These are phyloP conservation scores for Plagiodera versicolora DNA, from an alignment of 2,888 invertebrate genomes.

Conservation along the genomic window DNA sequence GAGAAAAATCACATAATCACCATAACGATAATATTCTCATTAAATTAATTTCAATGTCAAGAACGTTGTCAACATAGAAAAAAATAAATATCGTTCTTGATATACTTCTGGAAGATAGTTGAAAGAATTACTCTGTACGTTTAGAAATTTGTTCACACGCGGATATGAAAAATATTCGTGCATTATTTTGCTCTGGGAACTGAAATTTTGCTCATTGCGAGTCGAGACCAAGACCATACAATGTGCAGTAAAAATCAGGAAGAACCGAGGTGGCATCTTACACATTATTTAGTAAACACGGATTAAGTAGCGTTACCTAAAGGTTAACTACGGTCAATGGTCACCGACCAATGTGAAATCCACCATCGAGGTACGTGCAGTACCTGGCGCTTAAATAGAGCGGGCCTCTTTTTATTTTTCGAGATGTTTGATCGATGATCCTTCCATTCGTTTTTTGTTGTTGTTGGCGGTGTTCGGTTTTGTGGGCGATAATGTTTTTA, in stretches of 20 bases:
- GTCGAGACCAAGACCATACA: not conserved
- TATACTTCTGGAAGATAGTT: too few relatives aligned
- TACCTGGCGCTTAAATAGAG: conserved; percentile 22
- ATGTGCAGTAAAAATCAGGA: not conserved
- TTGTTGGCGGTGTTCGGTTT: not conserved
- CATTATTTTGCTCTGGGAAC: too few relatives aligned
- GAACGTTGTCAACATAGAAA: too few relatives aligned
- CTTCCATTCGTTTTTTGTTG: not conserved
- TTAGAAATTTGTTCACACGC: too few relatives aligned
- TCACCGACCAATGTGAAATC: conserved; percentile 37
- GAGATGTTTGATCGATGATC: conserved; percentile 1
- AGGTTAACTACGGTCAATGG: conserved; percentile 43
- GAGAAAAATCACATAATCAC: too few relatives aligned
- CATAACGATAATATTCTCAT: too few relatives aligned
- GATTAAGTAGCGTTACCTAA: conserved; percentile 36
- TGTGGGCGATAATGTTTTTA: not conserved
- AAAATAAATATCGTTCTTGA: too few relatives aligned
- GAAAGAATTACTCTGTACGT: too few relatives aligned
- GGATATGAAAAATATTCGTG: too few relatives aligned
- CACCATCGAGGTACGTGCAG: conserved; percentile 22
- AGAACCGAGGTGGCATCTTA: not conserved
- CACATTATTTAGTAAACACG: conserved; percentile 33
- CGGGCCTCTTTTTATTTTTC: conserved; percentile 6
- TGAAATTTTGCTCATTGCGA: too few relatives aligned
- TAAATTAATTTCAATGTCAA: too few relatives aligned